Evolutionary conservation across 2,888 invertebrate genomes (phyloP), one percentile per base, ranked within the genome.

Genomic region (Alcis repandata): DNA sequence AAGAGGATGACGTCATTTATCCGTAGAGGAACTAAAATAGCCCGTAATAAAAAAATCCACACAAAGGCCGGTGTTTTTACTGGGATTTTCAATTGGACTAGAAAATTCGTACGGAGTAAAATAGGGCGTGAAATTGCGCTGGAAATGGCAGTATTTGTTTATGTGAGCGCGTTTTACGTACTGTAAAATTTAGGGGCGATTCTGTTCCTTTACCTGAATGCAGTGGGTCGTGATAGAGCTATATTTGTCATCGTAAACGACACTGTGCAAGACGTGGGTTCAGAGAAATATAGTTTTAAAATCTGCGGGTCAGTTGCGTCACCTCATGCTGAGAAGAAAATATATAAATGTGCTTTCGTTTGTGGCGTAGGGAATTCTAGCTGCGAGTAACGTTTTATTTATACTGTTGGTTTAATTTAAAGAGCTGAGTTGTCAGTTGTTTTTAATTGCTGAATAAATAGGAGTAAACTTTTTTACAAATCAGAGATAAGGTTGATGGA

Each of bases 121-220:
- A 91, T 92, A 90, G 86, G 86, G 88, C 92, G 89, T 90, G 88
- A 91, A 92, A 92, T 91, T 89, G 89, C 85, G 83, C 82, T 78
- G 78, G 76, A 83, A 88, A 91, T 87, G 88, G 80, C 80, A 77
- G 85, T 86, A 90, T 91, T 92, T 92, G 91, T 92, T 92, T 91
- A 87, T 84, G 83, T 82, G 83, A 83, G 80, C 79, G 79, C 76
- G 79, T 81, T 80, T 79, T 83, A 82, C 75, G 71, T 64, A 74
- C 71, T 82, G 84, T 81, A 79, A 87, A 88, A 88, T 89, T 89
- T 85, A 83, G 85, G 82, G 83, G 83, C 84, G 83, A 85, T 79
- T 56, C 43, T 51, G 59, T 43, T 43, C 27, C 80, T 79, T 81
- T 83, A 79, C 53, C 66, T 80, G 79, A 73, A 78, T 76, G 73